Evolutionary conservation across 2,113 vertebrate species (phyloP), one percentile per base, ranked within the genome.

Genomic region (Balaenoptera acutorostrata): DNA sequence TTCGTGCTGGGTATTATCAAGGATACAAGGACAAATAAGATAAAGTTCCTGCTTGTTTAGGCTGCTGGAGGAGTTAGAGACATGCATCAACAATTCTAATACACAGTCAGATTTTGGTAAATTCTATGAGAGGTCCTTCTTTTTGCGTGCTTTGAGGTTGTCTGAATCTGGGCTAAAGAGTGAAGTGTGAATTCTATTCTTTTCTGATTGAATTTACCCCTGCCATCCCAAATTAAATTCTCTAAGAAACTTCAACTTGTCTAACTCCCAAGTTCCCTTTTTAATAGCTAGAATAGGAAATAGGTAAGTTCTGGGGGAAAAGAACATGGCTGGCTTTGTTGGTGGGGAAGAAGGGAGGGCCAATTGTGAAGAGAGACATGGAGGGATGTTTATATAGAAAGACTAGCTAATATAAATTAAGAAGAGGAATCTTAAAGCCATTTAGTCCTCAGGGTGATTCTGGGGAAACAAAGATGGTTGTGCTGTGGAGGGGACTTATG

Each of bases 11-110:
- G 15, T 71, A 6, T 23, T n/a, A 21, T 88, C 74, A 85, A 59
- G 39, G 33, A 41, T 31, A 39, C 7, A 83, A 83, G 80, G 80
- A 84, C 33, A 94, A 83, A 39, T 39, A 59, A 91, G 64, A 92
- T 77, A 8, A 72, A 61, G 20, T 84, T 75, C 21, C 21, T 64
- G 9, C 36, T 88, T 72, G 55, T 17, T 72, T 86, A 29, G 1
- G 27, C 29, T 31, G 9, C 33, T 36, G 41, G 66, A 89, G 18
- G 46, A 81, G 33, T 88, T 25, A 71, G 29, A 82, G 10, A 31
- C 2, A 11, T 15, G 8, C 5, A 20, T 57, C 57, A 78, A 27
- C 61, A 66, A 69, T 57, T 90, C 25, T 49, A 75, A 52, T 10
- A 57, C 27, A 23, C 18, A 10, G 17, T 57, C 18, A 8, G 36